phyloP scores from a whole-genome alignment of 2,113 vertebrate genomes.

The Pseudopipra pipra region DNA sequence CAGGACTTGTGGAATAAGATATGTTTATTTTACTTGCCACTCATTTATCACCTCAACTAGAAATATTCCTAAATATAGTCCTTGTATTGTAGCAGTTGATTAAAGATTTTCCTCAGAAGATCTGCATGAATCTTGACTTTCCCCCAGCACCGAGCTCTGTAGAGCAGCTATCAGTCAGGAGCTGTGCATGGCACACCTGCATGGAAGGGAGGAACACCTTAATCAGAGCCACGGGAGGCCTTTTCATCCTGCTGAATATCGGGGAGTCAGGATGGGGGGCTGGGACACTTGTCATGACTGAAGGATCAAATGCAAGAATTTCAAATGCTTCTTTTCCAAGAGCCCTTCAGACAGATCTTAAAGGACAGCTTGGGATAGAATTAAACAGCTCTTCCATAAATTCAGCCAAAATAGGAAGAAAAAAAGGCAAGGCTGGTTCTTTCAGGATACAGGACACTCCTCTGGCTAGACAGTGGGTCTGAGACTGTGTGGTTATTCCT shows the following conservation, averaged over 20 bases:
- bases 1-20: background rate
- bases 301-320: background rate
- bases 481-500: background rate
- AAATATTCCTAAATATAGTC: background rate
- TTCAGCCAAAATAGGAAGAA: background rate
- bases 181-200: accelerated
- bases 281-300: accelerated
- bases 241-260: background rate
- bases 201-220: background rate
- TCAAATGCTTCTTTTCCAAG: background rate
- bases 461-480: background rate
- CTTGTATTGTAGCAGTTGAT: background rate
- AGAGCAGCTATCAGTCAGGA: background rate
- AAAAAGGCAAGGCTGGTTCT: background rate
- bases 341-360: background rate
- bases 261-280: background rate
- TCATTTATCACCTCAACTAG: background rate
- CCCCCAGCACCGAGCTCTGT: background rate
- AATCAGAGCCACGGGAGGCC: background rate
- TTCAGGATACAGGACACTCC: background rate
- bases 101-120: background rate
- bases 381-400: background rate
- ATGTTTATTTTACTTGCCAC: background rate
- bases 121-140: background rate
- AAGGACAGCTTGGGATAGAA: background rate